phyloP scores from a whole-genome alignment of 2,888 invertebrate species.

The Noctua pronuba region DNA sequence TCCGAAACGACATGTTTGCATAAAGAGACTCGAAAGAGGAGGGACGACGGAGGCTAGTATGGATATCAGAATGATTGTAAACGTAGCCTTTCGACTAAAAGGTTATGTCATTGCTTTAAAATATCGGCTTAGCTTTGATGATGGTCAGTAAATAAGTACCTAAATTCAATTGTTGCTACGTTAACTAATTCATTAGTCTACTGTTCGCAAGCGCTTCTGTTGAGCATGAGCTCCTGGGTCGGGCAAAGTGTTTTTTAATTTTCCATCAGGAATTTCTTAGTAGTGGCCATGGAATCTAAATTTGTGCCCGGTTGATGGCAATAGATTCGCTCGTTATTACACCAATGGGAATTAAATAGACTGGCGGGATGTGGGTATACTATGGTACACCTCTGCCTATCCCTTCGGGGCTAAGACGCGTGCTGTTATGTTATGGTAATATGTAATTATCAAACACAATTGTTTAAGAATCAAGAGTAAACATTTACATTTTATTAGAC shows the following conservation, averaged over 20 bases:
- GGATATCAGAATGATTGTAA: slow-evolving; percentile 9
- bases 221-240: neutral
- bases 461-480: neutral
- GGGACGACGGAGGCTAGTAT: slow-evolving; percentile 1
- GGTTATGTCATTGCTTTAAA: neutral
- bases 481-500: neutral
- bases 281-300: neutral
- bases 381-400: neutral
- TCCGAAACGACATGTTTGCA: slow-evolving; percentile 51
- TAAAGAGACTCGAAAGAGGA: slow-evolving; percentile 55
- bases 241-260: neutral
- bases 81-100: neutral
- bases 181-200: neutral
- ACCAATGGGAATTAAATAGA: neutral
- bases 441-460: neutral
- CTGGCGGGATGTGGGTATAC: no score
- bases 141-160: neutral
- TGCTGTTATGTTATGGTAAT: neutral
- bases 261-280: neutral
- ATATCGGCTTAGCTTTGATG: neutral
- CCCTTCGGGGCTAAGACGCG: neutral
- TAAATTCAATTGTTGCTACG: neutral
- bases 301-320: neutral
- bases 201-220: neutral
- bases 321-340: no score